Conservation (phyloP, 1,140 invertebrate genomes). For the Chlorops oryzae region DNA sequence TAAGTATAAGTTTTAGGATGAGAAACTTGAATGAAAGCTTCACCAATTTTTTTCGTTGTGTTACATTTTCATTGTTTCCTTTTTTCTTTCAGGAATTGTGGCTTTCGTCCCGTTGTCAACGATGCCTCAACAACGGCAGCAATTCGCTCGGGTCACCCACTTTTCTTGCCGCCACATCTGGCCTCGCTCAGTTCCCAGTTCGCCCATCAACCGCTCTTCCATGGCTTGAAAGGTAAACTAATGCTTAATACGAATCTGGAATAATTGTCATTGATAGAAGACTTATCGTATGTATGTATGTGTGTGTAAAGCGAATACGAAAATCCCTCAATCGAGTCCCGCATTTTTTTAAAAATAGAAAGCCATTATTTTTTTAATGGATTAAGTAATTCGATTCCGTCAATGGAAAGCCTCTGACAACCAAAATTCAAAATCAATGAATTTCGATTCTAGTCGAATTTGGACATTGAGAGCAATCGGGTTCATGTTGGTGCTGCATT, state of each 20-base stretch:
- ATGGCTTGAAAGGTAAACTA: constrained; percentile 65
- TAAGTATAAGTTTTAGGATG: no score
- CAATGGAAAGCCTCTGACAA: neutral
- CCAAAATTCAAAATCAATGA: neutral
- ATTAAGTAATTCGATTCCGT: constrained; percentile 3
- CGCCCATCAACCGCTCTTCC: constrained; percentile 74
- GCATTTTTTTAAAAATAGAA: no score
- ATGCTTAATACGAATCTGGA: no score
- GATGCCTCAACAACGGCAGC: constrained; percentile 34
- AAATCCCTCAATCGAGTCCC: no score
- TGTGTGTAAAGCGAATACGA: no score
- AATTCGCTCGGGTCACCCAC: constrained; percentile 47
- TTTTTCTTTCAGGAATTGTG: constrained; percentile 51
- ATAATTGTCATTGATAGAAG: no score
- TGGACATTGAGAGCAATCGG: neutral
- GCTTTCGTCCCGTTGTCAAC: constrained; percentile 58
- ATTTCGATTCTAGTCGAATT: neutral
- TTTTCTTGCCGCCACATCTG: constrained; percentile 76
- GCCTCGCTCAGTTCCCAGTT: constrained; percentile 66
- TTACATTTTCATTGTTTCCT: no score
- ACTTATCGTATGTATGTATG: no score
- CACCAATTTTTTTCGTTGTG: no score
- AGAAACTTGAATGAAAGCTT: no score
- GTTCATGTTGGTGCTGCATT: no score
- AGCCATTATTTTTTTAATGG: no score